Conservation (phyloP, 1,140 invertebrate genomes). For the Zaprionus taronus region DNA sequence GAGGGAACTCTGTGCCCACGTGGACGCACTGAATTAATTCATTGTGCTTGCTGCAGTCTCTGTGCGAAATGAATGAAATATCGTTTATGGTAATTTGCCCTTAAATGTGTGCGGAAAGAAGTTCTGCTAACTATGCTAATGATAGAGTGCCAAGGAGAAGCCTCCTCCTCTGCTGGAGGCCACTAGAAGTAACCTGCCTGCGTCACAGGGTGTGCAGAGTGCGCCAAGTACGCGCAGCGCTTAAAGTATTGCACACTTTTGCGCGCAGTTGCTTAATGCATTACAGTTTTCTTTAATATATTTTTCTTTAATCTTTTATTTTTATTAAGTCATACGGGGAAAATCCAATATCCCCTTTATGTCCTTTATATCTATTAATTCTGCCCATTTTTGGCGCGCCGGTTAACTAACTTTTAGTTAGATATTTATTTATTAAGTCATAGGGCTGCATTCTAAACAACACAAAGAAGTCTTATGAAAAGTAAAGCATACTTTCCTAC, state of each 20-base stretch:
- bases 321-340: too few species aligned
- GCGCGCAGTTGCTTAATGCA: slow-evolving; percentile 13
- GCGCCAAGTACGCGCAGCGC: not conserved
- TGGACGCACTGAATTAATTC: slow-evolving; percentile 41
- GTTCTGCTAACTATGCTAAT: slow-evolving; percentile 72
- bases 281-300: too few species aligned
- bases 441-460: not conserved
- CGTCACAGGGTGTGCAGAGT: slow-evolving; percentile 28
- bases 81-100: slow-evolving; percentile 69
- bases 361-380: too few species aligned
- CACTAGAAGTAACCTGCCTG: not conserved
- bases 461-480: not conserved
- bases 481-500: not conserved
- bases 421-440: too few species aligned
- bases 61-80: slow-evolving; percentile 72
- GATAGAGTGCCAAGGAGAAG: not conserved
- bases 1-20: slow-evolving; percentile 11
- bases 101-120: slow-evolving; percentile 58
- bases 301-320: too few species aligned
- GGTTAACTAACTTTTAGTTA: too few species aligned
- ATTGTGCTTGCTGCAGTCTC: slow-evolving; percentile 20
- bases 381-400: too few species aligned
- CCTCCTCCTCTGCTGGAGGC: not conserved
- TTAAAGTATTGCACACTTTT: slow-evolving; percentile 39
- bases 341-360: too few species aligned